phyloP scores from a whole-genome alignment of 2,888 invertebrate genomes.

The Eupithecia tripunctaria region DNA sequence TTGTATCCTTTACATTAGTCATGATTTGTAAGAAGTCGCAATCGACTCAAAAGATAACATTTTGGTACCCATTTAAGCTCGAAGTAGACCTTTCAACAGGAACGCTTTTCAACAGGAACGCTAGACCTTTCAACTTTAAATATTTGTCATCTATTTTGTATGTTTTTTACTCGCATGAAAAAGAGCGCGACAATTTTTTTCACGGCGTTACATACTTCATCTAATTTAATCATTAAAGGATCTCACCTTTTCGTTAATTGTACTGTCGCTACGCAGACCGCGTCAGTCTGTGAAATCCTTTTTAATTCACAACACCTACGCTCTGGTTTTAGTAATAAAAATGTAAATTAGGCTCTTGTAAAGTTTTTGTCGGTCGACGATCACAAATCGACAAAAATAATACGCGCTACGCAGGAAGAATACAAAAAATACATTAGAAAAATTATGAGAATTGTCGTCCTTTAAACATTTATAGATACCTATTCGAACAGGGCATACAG shows the following conservation, averaged over 20 bases:
- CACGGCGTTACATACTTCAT: not conserved
- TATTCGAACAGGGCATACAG: not conserved
- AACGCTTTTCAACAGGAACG: not conserved
- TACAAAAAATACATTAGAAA: not conserved
- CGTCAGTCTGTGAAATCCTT: too few species aligned
- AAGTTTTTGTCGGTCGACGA: not conserved
- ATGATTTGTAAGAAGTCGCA: not conserved
- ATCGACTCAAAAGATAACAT: not conserved
- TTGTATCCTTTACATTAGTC: not conserved
- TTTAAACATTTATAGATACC: not conserved
- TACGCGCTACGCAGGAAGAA: not conserved
- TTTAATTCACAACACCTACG: not conserved
- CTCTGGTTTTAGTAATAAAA: not conserved
- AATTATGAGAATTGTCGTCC: not conserved
- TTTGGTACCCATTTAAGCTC: not conserved
- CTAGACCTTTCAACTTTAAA: too few species aligned
- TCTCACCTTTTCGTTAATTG: too few species aligned
- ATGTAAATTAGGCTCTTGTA: not conserved
- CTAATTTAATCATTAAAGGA: not conserved
- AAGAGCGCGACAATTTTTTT: not conserved
- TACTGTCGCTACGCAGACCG: too few species aligned
- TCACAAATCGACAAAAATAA: not conserved
- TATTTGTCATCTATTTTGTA: not conserved
- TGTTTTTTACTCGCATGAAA: not conserved
- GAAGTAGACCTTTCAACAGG: not conserved